phyloP scores from a whole-genome alignment of 2,113 vertebrate genomes.

The Paralichthys olivaceus region DNA sequence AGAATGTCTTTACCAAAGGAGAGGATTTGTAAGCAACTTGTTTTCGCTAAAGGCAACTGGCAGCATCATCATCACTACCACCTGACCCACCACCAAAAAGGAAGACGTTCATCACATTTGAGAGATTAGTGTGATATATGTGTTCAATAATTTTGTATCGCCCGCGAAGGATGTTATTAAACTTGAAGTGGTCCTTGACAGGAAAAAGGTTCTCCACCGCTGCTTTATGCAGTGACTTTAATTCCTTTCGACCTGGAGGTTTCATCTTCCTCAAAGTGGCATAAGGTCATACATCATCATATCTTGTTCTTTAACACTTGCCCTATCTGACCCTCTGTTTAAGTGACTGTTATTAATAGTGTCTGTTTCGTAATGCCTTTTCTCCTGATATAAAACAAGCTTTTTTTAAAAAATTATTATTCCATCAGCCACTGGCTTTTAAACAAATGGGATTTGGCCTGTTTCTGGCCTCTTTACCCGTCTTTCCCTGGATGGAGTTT shows the following conservation, averaged over 20 bases:
- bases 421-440: conserved; percentile 6
- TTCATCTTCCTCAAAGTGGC: background rate
- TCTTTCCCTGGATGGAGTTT: background rate
- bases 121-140: background rate
- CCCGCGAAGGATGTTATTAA: background rate
- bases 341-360: background rate
- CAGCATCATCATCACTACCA: background rate
- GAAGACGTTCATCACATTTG: background rate
- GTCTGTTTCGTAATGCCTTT: background rate
- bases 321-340: background rate
- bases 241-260: background rate
- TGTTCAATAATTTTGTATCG: background rate
- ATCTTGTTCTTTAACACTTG: background rate
- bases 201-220: background rate
- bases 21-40: no score
- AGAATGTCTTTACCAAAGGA: no score
- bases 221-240: background rate
- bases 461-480: background rate
- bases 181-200: no score
- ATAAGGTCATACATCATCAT: conserved; percentile 2
- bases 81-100: background rate
- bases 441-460: background rate
- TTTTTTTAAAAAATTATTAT: conserved; percentile 12
- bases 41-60: no score
- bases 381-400: background rate